A percentile compares a stretch with the other conserved stretches of the same genome.
phyloP scores from a whole-genome alignment of 2,113 vertebrate genomes.

The Hemichromis elongatus region DNA sequence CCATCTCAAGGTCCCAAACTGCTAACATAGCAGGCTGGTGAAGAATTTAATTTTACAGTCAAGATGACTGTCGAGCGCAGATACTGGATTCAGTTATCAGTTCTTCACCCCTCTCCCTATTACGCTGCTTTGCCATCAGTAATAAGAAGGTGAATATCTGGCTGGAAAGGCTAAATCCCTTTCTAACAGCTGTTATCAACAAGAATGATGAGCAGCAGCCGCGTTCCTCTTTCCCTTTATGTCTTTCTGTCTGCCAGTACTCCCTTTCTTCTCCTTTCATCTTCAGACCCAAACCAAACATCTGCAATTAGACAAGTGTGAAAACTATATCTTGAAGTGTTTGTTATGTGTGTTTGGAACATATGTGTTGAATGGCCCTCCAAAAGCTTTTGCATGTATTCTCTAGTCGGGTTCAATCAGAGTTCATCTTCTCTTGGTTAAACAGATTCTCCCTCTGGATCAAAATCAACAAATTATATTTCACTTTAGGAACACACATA shows the following conservation, averaged over 20 bases:
- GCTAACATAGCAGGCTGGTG: background rate
- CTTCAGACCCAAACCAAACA: constrained; percentile 35
- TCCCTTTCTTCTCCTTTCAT: constrained; percentile 22
- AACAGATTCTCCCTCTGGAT: constrained; percentile 40
- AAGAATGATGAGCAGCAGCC: constrained; percentile 8
- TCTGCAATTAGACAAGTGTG: constrained; percentile 68
- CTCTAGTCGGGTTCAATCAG: constrained; percentile 43
- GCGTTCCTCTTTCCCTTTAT: background rate
- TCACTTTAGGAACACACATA: background rate
- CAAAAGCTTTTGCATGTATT: constrained; percentile 17
- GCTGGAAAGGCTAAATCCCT: background rate
- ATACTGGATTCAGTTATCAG: constrained; percentile 31
- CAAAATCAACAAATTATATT: constrained; percentile 54
- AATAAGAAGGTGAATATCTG: constrained; percentile 23
- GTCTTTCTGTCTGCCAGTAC: constrained; percentile 24
- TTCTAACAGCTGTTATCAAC: background rate
- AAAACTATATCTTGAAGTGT: constrained; percentile 44
- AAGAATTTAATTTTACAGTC: constrained; percentile 43
- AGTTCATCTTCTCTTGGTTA: constrained; percentile 56
- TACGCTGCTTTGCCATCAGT: constrained; percentile 9
- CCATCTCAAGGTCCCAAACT: background rate
- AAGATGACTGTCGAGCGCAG: constrained; percentile 36
- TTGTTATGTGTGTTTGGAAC: constrained; percentile 23
- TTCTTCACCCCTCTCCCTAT: background rate
- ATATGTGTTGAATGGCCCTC: constrained; percentile 40